Conservation (phyloP, 2,797 vertebrate species). For the Hippocampus kuda region DNA sequence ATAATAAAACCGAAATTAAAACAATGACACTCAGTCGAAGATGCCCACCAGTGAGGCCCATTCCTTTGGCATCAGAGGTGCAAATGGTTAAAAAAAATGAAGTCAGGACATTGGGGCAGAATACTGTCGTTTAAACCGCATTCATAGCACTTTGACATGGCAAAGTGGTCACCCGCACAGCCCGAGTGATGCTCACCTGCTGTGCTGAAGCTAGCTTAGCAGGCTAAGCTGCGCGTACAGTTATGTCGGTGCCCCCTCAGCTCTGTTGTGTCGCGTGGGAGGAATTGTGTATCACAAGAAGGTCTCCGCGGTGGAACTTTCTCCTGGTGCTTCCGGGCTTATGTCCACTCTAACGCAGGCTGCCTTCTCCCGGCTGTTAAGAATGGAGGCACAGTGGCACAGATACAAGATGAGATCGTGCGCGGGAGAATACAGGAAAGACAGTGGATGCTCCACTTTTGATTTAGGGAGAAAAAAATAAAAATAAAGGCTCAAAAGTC, state of each 20-base stretch:
- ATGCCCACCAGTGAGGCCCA: constrained; percentile 36
- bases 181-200: constrained; percentile 4
- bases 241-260: constrained; percentile 13
- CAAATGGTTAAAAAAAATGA: neutral
- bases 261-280: constrained; percentile 19
- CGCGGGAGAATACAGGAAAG: neutral
- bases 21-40: constrained; percentile 22
- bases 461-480: no score
- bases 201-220: neutral
- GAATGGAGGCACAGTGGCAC: constrained; percentile 15
- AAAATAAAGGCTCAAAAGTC: no score
- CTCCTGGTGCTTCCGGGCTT: constrained; percentile 70
- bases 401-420: constrained; percentile 6
- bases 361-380: constrained; percentile 82
- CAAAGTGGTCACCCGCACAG: neutral
- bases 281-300: constrained; percentile 70
- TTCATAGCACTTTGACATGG: neutral
- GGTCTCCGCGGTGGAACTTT: constrained; percentile 76
- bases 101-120: neutral
- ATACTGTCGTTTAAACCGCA: neutral
- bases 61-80: constrained; percentile 56
- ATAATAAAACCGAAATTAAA: constrained; percentile 23
- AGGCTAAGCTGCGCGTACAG: neutral
- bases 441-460: no score
- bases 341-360: constrained; percentile 80